Percentiles rank a stretch among this genome's conserved stretches.
These are phyloP conservation scores for Eudiplozoon nipponicum DNA, from an alignment of 2,888 invertebrate species.

Conservation along the genomic window DNA sequence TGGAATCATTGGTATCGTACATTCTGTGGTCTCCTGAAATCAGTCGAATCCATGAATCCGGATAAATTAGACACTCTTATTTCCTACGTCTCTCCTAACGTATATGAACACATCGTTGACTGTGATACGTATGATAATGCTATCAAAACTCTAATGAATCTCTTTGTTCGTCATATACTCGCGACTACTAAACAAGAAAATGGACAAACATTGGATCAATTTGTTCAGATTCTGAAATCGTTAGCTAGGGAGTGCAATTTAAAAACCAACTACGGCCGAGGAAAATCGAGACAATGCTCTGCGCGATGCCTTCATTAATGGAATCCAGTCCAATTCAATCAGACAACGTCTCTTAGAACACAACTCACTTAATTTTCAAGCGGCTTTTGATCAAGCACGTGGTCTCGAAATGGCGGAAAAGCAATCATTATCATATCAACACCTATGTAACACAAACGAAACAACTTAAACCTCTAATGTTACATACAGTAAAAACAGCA, in stretches of 20 bases:
- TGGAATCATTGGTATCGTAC: too few relatives aligned
- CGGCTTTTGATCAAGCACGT: slow-evolving; percentile 6
- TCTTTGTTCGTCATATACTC: slow-evolving; percentile 4
- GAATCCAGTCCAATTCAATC: slow-evolving; percentile 3
- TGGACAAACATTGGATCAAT: slow-evolving; percentile 7
- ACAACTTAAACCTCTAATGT: too few relatives aligned
- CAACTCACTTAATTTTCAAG: background rate
- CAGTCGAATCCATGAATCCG: too few relatives aligned
- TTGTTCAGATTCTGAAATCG: slow-evolving; percentile 2
- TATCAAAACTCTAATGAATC: too few relatives aligned
- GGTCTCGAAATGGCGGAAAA: slow-evolving; percentile 4
- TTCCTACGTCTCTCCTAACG: too few relatives aligned
- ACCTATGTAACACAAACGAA: too few relatives aligned
- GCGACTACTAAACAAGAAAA: slow-evolving; percentile 3
- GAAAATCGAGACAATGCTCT: slow-evolving; percentile 3
- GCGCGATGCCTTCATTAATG: slow-evolving; percentile 8
- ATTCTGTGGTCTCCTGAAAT: too few relatives aligned
- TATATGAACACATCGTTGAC: too few relatives aligned
- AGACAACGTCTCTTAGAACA: slow-evolving; percentile 3
- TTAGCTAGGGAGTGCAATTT: slow-evolving; percentile 2
- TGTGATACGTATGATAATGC: too few relatives aligned
- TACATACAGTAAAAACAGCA: too few relatives aligned
- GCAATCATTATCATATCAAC: too few relatives aligned
- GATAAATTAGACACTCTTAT: too few relatives aligned
- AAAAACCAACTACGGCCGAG: background rate